Conservation (phyloP, 2,888 invertebrate genomes). For the Fragum sueziense region DNA sequence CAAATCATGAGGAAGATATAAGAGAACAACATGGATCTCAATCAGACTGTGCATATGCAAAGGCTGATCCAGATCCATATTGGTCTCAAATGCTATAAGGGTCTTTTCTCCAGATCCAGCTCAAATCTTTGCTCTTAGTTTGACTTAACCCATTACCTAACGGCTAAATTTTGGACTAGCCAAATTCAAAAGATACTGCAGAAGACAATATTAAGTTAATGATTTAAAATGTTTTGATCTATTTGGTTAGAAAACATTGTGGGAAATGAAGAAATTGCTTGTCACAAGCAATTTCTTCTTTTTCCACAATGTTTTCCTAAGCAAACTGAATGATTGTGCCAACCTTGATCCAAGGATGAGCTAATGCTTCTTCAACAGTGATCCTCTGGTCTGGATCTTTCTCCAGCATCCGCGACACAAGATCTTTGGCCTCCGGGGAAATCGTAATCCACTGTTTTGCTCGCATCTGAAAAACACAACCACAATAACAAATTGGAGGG, state of each 20-base stretch:
- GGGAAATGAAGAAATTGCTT: background rate
- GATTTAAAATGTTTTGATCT: background rate
- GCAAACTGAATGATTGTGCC: too few relatives aligned
- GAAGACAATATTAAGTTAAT: background rate
- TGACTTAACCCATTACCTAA: background rate
- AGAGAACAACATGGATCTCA: too few relatives aligned
- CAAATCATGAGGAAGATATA: too few relatives aligned
- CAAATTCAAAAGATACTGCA: background rate
- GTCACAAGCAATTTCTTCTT: background rate
- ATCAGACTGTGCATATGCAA: too few relatives aligned
- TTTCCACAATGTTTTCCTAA: background rate
- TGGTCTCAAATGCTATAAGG: too few relatives aligned
- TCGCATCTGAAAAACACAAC: slow-evolving; percentile 71
- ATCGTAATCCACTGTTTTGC: slow-evolving; percentile 94
- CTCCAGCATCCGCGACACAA: slow-evolving; percentile 95
- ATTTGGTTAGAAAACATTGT: background rate
- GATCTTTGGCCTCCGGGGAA: slow-evolving; percentile 96
- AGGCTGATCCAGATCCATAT: too few relatives aligned
- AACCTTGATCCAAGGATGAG: slow-evolving; percentile 98
- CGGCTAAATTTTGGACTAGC: background rate
- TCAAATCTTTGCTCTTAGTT: too few relatives aligned
- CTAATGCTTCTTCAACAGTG: slow-evolving; percentile 96
- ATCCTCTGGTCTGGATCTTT: slow-evolving; percentile 95
- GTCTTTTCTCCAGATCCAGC: too few relatives aligned
- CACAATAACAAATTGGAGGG: too few relatives aligned